Conservation (phyloP, 2,797 vertebrate species). For the Borostomias antarcticus region DNA sequence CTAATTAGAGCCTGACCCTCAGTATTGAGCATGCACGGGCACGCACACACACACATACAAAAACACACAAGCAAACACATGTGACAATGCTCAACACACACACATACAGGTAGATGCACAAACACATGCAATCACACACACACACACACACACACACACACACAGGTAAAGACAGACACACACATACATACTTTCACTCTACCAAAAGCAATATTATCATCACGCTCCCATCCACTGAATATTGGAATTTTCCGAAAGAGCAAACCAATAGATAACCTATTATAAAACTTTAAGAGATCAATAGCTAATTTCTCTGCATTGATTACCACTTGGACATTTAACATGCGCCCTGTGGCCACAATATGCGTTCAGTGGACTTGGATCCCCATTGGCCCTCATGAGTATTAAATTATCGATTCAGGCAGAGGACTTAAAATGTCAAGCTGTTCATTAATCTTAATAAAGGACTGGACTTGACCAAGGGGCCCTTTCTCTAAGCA, state of each 20-base stretch:
- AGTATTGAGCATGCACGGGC: slow-evolving; percentile 13
- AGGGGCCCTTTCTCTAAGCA: slow-evolving; percentile 61
- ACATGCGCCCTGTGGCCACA: slow-evolving; percentile 86
- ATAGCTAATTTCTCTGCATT: slow-evolving; percentile 97
- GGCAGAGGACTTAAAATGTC: slow-evolving; percentile 87
- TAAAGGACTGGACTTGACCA: slow-evolving; percentile 81
- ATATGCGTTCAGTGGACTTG: slow-evolving; percentile 78
- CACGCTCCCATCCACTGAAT: slow-evolving; percentile 87
- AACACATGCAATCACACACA: slow-evolving; percentile 39
- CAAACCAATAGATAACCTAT: slow-evolving; percentile 95
- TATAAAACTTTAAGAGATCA: slow-evolving; percentile 94
- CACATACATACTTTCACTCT: background rate
- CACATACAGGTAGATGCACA: background rate
- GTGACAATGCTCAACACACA: background rate
- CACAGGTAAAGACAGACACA: background rate
- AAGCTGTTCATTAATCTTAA: slow-evolving; percentile 88
- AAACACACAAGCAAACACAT: slow-evolving; percentile 26
- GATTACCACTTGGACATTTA: slow-evolving; percentile 95
- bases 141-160: background rate
- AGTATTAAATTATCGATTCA: slow-evolving; percentile 90
- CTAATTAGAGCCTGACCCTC: slow-evolving; percentile 86
- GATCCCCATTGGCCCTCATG: slow-evolving; percentile 81
- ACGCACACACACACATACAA: slow-evolving; percentile 16
- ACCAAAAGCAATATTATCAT: slow-evolving; percentile 72
- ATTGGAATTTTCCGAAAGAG: slow-evolving; percentile 93